Evolutionary conservation across 2,113 vertebrate genomes (phyloP), one percentile per base, ranked within the genome.

Genomic region (Pycnonotus jocosus): DNA sequence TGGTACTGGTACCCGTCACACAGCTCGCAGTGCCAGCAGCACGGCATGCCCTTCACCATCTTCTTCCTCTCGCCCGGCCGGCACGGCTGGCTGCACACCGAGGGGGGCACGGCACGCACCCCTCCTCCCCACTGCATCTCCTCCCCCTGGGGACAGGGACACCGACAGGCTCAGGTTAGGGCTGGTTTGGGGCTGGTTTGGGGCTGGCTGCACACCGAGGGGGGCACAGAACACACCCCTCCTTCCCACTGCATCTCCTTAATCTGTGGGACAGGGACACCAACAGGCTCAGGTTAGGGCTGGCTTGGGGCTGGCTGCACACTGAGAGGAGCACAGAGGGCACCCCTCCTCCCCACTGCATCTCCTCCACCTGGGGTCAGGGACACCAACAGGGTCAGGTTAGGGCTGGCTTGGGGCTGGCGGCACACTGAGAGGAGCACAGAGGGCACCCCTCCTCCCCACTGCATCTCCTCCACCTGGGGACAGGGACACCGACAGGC

Each of bases 11-110:
- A 99, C 1, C 99, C 99, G 0, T 99, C 99, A 0, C 99, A 99
- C 3, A 98, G 97, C 96, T 99, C 99, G 19, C 99, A 99, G 96
- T 99, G 99, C 99, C 99, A 99, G 96, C 99, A 99, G 98, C 99
- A 99, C 0, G 99, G 98, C 82, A 99, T 98, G 3, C 99, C 99
- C 79, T 99, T 99, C 96, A 99, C 99, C 81, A 98, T 98, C 97
- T 99, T 99, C 98, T 99, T 99, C 82, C 99, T 98, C 88, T 99
- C 98, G 1, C 99, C 99, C 0, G 98, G 97, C 57, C 98, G 98
- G 96, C 99, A 99, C 1, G 99, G 99, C 51, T 98, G 96, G 54
- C 99, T 99, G 96, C 99, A 99, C 65, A 99, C 99, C 0, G 99
- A 99, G 45, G 97, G 60, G 2, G 99, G 99, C 10, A 98, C 96